A percentile compares a stretch with the other conserved stretches of the same genome.
phyloP scores from a whole-genome alignment of 1,140 invertebrate genomes.

The Tigriopus japonicus region DNA sequence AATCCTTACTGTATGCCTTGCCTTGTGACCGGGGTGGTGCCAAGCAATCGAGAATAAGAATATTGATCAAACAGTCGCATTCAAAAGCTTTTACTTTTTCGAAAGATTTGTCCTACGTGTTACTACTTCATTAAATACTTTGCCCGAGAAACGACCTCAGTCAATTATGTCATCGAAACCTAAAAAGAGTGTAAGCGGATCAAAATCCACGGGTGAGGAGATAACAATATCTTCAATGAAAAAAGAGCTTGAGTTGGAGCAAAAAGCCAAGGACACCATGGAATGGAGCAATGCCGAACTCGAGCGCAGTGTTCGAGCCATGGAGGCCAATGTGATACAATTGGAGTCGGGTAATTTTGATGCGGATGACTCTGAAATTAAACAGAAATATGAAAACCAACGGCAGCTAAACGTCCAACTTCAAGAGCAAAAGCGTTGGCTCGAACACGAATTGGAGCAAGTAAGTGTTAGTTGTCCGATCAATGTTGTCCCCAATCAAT shows the following conservation, averaged over 20 bases:
- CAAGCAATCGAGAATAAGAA: too few species aligned
- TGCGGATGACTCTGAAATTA: background rate
- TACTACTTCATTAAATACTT: too few species aligned
- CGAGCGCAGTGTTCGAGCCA: background rate
- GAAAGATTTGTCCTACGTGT: too few species aligned
- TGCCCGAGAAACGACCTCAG: too few species aligned
- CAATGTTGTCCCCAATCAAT: too few species aligned
- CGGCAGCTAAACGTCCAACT: conserved; percentile 6
- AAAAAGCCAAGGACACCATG: background rate
- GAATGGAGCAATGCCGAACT: conserved; percentile 8
- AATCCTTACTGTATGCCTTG: too few species aligned
- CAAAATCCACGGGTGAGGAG: background rate
- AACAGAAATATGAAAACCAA: conserved; percentile 11
- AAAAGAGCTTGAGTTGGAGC: background rate
- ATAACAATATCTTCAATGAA: background rate
- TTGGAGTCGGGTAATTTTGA: conserved; percentile 8
- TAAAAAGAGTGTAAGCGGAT: background rate
- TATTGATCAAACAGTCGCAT: too few species aligned
- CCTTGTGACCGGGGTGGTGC: too few species aligned
- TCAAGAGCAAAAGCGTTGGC: conserved; percentile 6
- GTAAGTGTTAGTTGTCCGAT: background rate
- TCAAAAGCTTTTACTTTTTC: too few species aligned
- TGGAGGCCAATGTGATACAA: conserved; percentile 10
- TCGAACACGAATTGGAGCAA: conserved; percentile 12
- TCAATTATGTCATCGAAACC: background rate